Base-by-base conservation (phyloP, 2,113 vertebrate species). In the Toxostoma redivivum region DNA sequence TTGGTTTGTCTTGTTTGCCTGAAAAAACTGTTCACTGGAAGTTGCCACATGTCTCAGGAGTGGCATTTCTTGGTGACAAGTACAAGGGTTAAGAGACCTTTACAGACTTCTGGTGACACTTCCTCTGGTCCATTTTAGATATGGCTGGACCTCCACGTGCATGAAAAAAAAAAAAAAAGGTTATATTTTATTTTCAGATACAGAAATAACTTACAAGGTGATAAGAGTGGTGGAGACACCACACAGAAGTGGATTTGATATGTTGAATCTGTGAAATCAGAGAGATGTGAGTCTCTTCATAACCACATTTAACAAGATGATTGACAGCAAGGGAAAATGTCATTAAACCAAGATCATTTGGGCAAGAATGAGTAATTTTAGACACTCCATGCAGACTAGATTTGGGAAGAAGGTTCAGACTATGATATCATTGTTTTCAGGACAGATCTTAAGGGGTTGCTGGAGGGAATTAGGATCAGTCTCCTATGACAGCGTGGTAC, bases 401-500 rank as follows among this genome's bases (percentile, higher is more conserved):
- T 38, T 17, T 70, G 15, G 19, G 42, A 79, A 70, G 30, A 56
- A 77, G 12, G 4, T 16, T 94, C 53, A 42, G 12, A 18, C 15
- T n/a, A 4, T 0, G 4, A 27, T 11, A 10, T 48, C 7, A 28
- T 4, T 2, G 2, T 24, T 78, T 45, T 66, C 35, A 50, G n/a
- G 47, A 62, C 21, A 60, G 9, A 48, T 5, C 14, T 84, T 6
- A 48, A 48, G 10, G 28, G 25, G 28, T 7, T 50, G 30, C 38
- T 79, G 53, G 23, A 58, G 20, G 25, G 33, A 67, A 25, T 7
- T 67, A 22, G 33, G 44, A 33, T 33, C 24, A 42, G 33, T 38
- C 23, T 42, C 28, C 38, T 31, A 0, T 12, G 48, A 5, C 0
- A 61, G 15, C 0, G 0, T 20, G 40, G 27, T 44, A 67, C 35